Evolutionary conservation across 2,888 invertebrate genomes (phyloP).

Genomic region (Isotomurus palustris): DNA sequence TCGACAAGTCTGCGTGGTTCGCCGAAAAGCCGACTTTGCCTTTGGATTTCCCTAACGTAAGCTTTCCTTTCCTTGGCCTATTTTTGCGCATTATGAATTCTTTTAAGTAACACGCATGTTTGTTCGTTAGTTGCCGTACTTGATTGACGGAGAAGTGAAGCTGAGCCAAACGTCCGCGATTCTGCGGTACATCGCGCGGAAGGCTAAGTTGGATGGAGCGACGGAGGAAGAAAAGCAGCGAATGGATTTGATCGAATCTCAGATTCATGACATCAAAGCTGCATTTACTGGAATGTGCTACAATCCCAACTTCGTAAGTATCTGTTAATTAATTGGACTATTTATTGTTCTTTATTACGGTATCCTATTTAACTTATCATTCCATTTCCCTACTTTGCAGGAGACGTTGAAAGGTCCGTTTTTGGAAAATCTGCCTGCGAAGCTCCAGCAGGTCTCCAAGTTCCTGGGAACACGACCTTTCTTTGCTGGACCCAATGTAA

Average conservation of each 20-base stretch:
- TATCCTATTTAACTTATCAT: too few species aligned
- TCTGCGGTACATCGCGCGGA: slow-evolving; percentile 51
- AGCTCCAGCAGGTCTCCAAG: slow-evolving; percentile 49
- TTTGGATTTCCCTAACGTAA: slow-evolving; percentile 51
- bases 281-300: slow-evolving; percentile 50
- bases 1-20: slow-evolving; percentile 50
- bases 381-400: too few species aligned
- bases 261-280: slow-evolving; percentile 51
- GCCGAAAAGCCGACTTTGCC: slow-evolving; percentile 49
- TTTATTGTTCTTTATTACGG: too few species aligned
- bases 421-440: slow-evolving; percentile 47
- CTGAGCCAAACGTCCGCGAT: slow-evolving; percentile 52
- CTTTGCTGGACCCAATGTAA: slow-evolving; percentile 51
- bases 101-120: too few species aligned
- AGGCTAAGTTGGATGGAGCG: slow-evolving; percentile 51
- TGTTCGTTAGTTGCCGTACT: slow-evolving; percentile 53
- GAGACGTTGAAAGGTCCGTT: slow-evolving; percentile 50
- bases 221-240: slow-evolving; percentile 49
- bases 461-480: slow-evolving; percentile 50
- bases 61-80: too few species aligned
- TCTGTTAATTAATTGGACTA: too few species aligned
- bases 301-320: slow-evolving; percentile 50
- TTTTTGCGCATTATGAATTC: too few species aligned
- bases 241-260: slow-evolving; percentile 50
- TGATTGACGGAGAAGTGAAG: slow-evolving; percentile 52